Evolutionary conservation across 2,113 vertebrate genomes (phyloP).

Genomic region (Dendrocopos noguchii): DNA sequence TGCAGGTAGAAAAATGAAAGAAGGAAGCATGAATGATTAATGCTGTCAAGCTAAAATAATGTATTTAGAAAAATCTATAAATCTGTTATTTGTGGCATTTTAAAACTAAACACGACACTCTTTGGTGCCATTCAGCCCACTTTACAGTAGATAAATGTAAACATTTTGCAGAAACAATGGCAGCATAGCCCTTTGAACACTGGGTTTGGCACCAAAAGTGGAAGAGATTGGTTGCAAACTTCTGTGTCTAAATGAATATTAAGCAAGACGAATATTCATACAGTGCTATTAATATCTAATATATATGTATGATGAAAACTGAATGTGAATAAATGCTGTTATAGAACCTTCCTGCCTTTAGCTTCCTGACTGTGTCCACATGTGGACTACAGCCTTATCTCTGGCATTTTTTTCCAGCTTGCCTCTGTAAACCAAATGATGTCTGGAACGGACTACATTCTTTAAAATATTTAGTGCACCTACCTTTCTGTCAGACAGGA

Average conservation of each 20-base stretch:
- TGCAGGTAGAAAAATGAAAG: conserved; percentile 91
- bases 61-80: conserved; percentile 96
- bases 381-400: not conserved
- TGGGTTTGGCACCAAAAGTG: conserved; percentile 41
- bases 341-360: not conserved
- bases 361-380: not conserved
- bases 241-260: conserved; percentile 49
- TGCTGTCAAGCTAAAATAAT: conserved; percentile 99
- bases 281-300: conserved; percentile 58
- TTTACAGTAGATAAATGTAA: conserved; percentile 77
- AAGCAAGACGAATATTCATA: conserved; percentile 68
- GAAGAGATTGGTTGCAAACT: not conserved
- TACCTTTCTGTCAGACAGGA: not conserved
- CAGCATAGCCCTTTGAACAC: conserved; percentile 26
- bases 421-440: not conserved
- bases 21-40: conserved; percentile 98
- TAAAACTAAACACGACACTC: conserved; percentile 83
- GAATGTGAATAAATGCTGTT: not conserved
- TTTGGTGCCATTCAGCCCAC: conserved; percentile 71
- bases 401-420: not conserved
- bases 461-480: not conserved
- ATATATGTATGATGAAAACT: conserved; percentile 20
- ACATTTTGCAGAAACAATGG: conserved; percentile 41
- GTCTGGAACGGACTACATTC: not conserved
- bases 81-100: conserved; percentile 99